A percentile compares a stretch with the other conserved stretches of the same genome.
These are phyloP conservation scores for Opisthograptis luteolata DNA, from an alignment of 2,888 invertebrate genomes.

Conservation along the genomic window DNA sequence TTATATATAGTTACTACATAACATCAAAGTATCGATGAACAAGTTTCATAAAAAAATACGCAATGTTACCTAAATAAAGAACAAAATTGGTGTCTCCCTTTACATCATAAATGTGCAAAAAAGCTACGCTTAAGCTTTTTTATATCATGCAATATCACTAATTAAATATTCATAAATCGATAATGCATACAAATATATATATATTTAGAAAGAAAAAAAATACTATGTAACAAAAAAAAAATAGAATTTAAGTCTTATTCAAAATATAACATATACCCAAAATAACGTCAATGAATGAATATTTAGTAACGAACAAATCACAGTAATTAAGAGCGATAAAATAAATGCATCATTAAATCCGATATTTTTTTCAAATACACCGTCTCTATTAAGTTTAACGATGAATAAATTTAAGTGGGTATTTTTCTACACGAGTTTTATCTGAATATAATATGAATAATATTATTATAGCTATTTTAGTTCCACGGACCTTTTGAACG, in stretches of 20 bases:
- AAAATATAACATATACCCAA: constrained; percentile 7
- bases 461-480: too few species aligned
- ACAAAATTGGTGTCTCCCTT: constrained; percentile 6
- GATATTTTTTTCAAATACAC: too few species aligned
- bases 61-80: background rate
- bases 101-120: background rate
- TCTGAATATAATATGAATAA: too few species aligned
- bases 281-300: constrained; percentile 27
- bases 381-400: too few species aligned
- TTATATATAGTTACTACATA: background rate
- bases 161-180: constrained; percentile 1
- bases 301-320: constrained; percentile 2
- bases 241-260: constrained; percentile 12
- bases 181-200: constrained; percentile 1
- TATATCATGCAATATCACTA: background rate
- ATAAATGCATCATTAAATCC: constrained; percentile 8
- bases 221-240: constrained; percentile 10
- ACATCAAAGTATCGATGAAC: background rate
- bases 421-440: too few species aligned
- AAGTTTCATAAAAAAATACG: constrained; percentile 1
- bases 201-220: background rate
- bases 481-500: too few species aligned
- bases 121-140: background rate
- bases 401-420: too few species aligned
- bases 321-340: constrained; percentile 6